phyloP scores from a whole-genome alignment of 2,797 vertebrate genomes.

The Sebastes hubbsi region DNA sequence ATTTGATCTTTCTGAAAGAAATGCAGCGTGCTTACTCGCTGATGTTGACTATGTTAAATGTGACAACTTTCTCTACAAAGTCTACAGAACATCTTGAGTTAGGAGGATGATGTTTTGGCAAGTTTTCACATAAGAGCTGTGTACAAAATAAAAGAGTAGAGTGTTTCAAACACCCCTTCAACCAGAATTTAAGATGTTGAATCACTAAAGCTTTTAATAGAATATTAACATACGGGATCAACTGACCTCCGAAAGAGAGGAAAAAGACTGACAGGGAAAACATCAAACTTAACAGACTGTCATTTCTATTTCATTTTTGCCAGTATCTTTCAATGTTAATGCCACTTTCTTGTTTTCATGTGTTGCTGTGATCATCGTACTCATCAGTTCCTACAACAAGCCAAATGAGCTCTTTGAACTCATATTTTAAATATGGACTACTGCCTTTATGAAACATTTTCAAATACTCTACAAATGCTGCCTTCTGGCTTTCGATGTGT shows the following conservation, averaged over 20 bases:
- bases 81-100: not conserved
- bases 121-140: not conserved
- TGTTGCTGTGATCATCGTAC: slow-evolving; percentile 8
- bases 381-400: not conserved
- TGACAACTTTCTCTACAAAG: not conserved
- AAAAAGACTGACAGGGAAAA: not conserved
- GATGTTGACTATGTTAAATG: not conserved
- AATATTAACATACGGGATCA: slow-evolving; percentile 6
- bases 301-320: not conserved
- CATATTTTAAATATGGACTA: not conserved
- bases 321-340: not conserved
- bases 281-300: slow-evolving; percentile 1
- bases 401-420: not conserved
- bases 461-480: not conserved
- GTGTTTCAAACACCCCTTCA: slow-evolving; percentile 5
- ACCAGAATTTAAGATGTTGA: slow-evolving; percentile 10
- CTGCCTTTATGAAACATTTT: not conserved
- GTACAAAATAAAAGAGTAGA: not conserved
- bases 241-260: not conserved
- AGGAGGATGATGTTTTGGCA: not conserved
- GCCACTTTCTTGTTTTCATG: not conserved
- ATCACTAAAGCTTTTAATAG: slow-evolving; percentile 10
- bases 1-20: not conserved
- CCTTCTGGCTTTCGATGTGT: not conserved
- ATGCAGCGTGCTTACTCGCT: not conserved